These are phyloP conservation scores for Myoxocephalus aenaeus DNA, from an alignment of 2,797 vertebrate species.

Conservation along the genomic window DNA sequence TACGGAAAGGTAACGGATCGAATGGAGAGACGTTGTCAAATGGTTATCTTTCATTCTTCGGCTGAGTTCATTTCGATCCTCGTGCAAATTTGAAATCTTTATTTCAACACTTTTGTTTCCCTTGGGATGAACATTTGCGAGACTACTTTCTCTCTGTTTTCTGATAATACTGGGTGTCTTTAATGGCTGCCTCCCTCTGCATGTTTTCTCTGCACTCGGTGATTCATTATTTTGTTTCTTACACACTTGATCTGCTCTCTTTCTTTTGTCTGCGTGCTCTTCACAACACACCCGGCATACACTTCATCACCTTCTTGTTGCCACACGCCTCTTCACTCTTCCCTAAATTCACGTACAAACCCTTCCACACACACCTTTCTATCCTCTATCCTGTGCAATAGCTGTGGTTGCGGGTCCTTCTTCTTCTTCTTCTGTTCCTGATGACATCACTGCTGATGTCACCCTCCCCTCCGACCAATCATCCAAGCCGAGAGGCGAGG, in stretches of 20 bases:
- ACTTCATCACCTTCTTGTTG: neutral
- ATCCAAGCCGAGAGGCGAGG: slow-evolving; percentile 73
- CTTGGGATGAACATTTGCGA: neutral
- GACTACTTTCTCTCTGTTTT: neutral
- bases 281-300: slow-evolving; percentile 8
- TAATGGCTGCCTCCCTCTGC: slow-evolving; percentile 57
- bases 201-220: slow-evolving; percentile 67
- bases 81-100: neutral
- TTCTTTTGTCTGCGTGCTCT: slow-evolving; percentile 20
- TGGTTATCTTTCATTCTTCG: neutral
- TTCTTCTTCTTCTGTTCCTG: slow-evolving; percentile 83
- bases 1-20: slow-evolving; percentile 80
- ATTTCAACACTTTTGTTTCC: neutral
- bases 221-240: slow-evolving; percentile 55
- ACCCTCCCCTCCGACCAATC: slow-evolving; percentile 74
- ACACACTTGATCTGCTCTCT: slow-evolving; percentile 31
- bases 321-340: neutral
- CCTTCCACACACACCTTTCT: slow-evolving; percentile 51
- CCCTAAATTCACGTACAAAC: neutral
- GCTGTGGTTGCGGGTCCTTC: slow-evolving; percentile 84
- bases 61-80: neutral
- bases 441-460: slow-evolving; percentile 82
- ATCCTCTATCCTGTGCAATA: slow-evolving; percentile 71
- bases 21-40: rapidly evolving
- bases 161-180: slow-evolving; percentile 16